Evolutionary conservation across 2,888 invertebrate genomes (phyloP), one percentile per base, ranked within the genome.

Genomic region (Hedychridium roseum): DNA sequence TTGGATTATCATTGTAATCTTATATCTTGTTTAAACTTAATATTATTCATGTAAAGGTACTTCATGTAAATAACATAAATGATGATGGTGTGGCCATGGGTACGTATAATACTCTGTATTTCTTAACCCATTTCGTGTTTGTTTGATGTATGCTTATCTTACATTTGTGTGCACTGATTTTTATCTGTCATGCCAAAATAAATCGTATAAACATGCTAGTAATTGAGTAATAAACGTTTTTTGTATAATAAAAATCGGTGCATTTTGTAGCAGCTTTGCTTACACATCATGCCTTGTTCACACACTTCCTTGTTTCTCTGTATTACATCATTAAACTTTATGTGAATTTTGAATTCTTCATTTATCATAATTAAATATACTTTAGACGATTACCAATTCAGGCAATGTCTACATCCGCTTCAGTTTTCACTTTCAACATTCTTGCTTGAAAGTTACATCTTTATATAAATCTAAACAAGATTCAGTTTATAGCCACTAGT

Each of bases 1-100:
- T 26, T 35, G 32, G 40, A 17, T 28, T 38, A 46, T 46, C 23
- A 41, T 45, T 43, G 15, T 34, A 2, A 30, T 12, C 2, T 17
- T 27, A 37, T 32, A 17, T 43, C 36, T 34, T 35, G 26, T 12
- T 41, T 40, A 41, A 26, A 11, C 12, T 17, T 40, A 48, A 37
- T 39, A 39, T 44, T 36, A 45, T 42, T 15, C 43, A 43, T 27
- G 35, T 48, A 53, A 48, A 44, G 36, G 54, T 43, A 41, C 66
- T 60, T 65, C 60, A 59, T 74, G 75, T 78, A 66, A 78, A 74
- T 77, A 76, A 78, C 72, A 76, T 67, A 70, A 74, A 74, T 78
- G 78, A 78, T 77, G 77, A 78, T 77, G 75, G 75, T 76, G 78
- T 78, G 78, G 78, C 78, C 77, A 78, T 78, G 78, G 78, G 74